Conservation (phyloP, 1,140 invertebrate genomes). For the Spodoptera litura region DNA sequence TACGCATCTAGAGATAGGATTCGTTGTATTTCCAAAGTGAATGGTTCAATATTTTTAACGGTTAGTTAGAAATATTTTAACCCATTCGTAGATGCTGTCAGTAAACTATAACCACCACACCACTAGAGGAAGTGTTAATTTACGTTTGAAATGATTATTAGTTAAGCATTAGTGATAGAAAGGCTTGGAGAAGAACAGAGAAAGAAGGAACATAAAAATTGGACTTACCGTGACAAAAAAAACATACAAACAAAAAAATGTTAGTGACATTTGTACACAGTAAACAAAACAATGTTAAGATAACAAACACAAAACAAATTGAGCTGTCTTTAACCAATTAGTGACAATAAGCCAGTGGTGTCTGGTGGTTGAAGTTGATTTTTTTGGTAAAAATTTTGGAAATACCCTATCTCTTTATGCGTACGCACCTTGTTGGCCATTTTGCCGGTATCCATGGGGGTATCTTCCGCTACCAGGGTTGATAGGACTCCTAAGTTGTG, state of each 20-base stretch:
- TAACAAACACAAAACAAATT: constrained; percentile 69
- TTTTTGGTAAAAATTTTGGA: constrained; percentile 56
- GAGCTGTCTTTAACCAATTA: constrained; percentile 81
- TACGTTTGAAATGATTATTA: constrained; percentile 60
- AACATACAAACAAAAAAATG: constrained; percentile 48
- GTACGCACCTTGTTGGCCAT: constrained; percentile 85
- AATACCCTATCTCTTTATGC: constrained; percentile 81
- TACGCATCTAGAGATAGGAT: constrained; percentile 84
- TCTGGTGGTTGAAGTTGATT: constrained; percentile 69
- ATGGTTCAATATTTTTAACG: constrained; percentile 61
- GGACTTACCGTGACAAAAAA: constrained; percentile 72
- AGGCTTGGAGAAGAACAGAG: constrained; percentile 53
- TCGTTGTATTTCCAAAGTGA: constrained; percentile 61
- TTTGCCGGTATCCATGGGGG: constrained; percentile 81
- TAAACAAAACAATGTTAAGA: constrained; percentile 60
- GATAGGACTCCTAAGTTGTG: constrained; percentile 80
- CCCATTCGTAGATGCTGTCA: constrained; percentile 62
- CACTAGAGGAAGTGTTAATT: constrained; percentile 69
- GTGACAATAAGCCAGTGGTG: constrained; percentile 75
- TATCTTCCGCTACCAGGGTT: constrained; percentile 79
- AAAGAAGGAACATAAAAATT: constrained; percentile 62
- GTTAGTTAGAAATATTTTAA: constrained; percentile 53
- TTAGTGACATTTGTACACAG: constrained; percentile 70
- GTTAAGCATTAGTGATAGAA: constrained; percentile 75
- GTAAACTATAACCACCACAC: constrained; percentile 78